A percentile compares a stretch with the other conserved stretches of the same genome.
These are phyloP conservation scores for Nasonovia ribisnigri DNA, from an alignment of 2,888 invertebrate genomes.

Conservation along the genomic window DNA sequence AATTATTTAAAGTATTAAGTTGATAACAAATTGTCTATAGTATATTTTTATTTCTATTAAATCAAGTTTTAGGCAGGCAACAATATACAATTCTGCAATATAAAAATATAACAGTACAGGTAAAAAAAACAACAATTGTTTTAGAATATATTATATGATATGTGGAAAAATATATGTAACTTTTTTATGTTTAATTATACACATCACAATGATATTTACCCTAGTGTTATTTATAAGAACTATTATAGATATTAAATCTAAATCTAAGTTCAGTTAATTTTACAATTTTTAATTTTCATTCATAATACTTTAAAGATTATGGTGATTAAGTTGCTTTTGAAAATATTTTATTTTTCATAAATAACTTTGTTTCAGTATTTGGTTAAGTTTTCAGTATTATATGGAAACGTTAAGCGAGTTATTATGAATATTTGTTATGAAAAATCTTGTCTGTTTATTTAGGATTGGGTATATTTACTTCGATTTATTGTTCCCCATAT, in stretches of 20 bases:
- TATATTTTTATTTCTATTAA: slow-evolving; percentile 8
- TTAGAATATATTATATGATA: neutral
- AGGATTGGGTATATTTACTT: slow-evolving; percentile 35
- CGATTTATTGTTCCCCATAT: slow-evolving; percentile 13
- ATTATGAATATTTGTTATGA: slow-evolving; percentile 36
- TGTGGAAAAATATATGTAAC: neutral
- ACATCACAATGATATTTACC: slow-evolving; percentile 27
- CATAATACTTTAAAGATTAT: neutral
- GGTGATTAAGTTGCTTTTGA: slow-evolving; percentile 17
- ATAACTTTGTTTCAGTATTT: slow-evolving; percentile 54
- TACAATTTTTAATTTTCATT: slow-evolving; percentile 18
- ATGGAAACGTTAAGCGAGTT: slow-evolving; percentile 7
- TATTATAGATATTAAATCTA: neutral
- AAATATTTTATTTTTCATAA: slow-evolving; percentile 47
- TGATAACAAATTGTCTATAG: slow-evolving; percentile 16
- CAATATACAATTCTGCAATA: neutral
- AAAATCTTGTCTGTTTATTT: slow-evolving; percentile 17
- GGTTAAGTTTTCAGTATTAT: slow-evolving; percentile 60
- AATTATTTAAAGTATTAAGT: slow-evolving; percentile 17
- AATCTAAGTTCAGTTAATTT: slow-evolving; percentile 1
- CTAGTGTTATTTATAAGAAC: slow-evolving; percentile 10
- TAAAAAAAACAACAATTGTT: neutral
- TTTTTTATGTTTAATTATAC: neutral
- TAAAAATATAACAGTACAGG: neutral
- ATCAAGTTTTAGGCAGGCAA: neutral